Percentiles rank a stretch among this genome's conserved stretches.
phyloP scores from a whole-genome alignment of 2,113 vertebrate species.

The Poecilia latipinna region DNA sequence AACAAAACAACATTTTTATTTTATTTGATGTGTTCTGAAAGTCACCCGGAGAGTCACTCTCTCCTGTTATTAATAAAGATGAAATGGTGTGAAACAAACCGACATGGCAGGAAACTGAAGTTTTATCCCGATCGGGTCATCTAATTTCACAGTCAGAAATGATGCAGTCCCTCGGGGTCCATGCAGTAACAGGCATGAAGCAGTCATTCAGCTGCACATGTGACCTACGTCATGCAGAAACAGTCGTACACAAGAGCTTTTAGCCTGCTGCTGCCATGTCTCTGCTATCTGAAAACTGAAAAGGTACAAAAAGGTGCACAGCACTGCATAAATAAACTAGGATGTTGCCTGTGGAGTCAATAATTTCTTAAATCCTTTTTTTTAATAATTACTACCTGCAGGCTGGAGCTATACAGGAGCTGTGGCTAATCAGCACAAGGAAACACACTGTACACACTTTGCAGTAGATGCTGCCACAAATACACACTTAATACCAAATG shows the following conservation, averaged over 20 bases:
- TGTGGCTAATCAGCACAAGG: too few relatives aligned
- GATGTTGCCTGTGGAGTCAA: too few relatives aligned
- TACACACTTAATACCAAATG: too few relatives aligned
- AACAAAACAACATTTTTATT: slow-evolving; percentile 7
- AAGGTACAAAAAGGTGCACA: too few relatives aligned
- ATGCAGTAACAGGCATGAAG: slow-evolving; percentile 21
- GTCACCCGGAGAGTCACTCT: slow-evolving; percentile 9
- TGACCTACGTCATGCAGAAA: slow-evolving; percentile 26
- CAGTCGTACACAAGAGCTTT: slow-evolving; percentile 3
- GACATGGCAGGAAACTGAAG: slow-evolving; percentile 29
- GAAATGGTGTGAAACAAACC: slow-evolving; percentile 12
- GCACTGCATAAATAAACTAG: too few relatives aligned
- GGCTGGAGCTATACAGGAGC: too few relatives aligned
- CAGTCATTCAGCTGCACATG: slow-evolving; percentile 9
- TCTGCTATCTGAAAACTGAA: background rate
- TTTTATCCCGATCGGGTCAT: background rate
- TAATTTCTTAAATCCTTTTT: too few relatives aligned
- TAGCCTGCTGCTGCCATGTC: background rate
- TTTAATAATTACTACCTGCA: too few relatives aligned
- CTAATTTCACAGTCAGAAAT: slow-evolving; percentile 33
- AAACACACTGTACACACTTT: too few relatives aligned
- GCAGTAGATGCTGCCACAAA: too few relatives aligned
- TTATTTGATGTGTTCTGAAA: slow-evolving; percentile 11
- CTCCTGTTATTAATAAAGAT: slow-evolving; percentile 1
- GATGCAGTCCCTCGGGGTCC: slow-evolving; percentile 14